Conservation (phyloP, 2,888 invertebrate species). For the Siphlonurus alternatus region DNA sequence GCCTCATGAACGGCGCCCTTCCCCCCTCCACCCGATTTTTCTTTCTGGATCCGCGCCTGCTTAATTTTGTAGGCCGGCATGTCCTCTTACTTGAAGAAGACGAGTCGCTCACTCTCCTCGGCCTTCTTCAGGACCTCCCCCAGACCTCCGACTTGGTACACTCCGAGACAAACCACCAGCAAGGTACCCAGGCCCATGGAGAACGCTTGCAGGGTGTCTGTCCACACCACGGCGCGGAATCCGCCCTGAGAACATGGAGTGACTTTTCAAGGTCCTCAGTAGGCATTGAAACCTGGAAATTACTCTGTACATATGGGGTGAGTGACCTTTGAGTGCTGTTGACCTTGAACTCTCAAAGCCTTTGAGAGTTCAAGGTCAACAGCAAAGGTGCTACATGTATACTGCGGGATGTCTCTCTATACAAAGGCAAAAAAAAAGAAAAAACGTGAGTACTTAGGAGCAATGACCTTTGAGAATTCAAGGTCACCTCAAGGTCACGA, state of each 20-base stretch:
- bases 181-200: constrained; percentile 37
- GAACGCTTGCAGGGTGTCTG: constrained; percentile 39
- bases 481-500: too few relatives aligned
- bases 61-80: too few relatives aligned
- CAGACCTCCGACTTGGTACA: constrained; percentile 36
- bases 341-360: too few relatives aligned
- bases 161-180: constrained; percentile 37
- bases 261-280: background rate
- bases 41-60: too few relatives aligned
- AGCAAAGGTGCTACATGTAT: too few relatives aligned
- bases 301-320: background rate
- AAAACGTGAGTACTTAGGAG: too few relatives aligned
- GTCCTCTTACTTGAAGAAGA: constrained; percentile 46
- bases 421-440: too few relatives aligned
- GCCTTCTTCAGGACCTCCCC: constrained; percentile 38
- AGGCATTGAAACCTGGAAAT: background rate
- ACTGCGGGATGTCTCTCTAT: too few relatives aligned
- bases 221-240: constrained; percentile 46
- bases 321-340: background rate
- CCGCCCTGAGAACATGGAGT: constrained; percentile 28
- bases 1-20: too few relatives aligned
- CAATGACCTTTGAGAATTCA: too few relatives aligned
- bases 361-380: too few relatives aligned
- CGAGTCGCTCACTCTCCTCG: constrained; percentile 35
- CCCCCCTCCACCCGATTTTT: too few relatives aligned